A percentile compares a stretch with the other conserved stretches of the same genome.
phyloP scores from a whole-genome alignment of 2,797 vertebrate species.

The Margarornis squamiger region DNA sequence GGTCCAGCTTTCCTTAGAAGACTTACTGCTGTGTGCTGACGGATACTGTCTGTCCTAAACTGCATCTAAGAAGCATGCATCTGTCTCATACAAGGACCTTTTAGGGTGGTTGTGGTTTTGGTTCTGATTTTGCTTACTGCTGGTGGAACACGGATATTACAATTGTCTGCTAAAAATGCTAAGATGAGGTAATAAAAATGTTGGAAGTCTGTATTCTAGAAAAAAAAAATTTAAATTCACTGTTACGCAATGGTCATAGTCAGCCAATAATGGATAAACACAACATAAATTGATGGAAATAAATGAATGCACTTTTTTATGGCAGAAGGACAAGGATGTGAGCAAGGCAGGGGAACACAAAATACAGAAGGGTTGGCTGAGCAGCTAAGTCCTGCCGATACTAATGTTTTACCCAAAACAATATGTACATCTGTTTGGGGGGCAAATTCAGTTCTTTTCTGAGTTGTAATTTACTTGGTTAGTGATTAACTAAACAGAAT shows the following conservation, averaged over 20 bases:
- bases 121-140: neutral
- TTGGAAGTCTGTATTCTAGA: neutral
- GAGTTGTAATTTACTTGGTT: neutral
- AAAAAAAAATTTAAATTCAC: neutral
- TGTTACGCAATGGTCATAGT: neutral
- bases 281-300: neutral
- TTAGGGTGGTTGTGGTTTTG: neutral
- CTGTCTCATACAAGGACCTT: neutral
- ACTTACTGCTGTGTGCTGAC: too few species aligned
- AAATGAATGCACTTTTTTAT: neutral
- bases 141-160: neutral
- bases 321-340: neutral
- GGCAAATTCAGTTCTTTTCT: neutral
- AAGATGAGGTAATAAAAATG: neutral
- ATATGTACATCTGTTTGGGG: neutral
- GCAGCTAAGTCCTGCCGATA: neutral
- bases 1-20: neutral
- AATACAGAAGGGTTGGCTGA: neutral
- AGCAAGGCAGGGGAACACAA: neutral
- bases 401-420: neutral
- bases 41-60: too few species aligned
- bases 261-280: neutral
- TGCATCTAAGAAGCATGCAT: fast-evolving
- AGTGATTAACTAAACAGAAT: neutral
- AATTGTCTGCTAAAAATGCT: neutral